Evolutionary conservation across 2,797 vertebrate genomes (phyloP).

Genomic region (Notamacropus eugenii): DNA sequence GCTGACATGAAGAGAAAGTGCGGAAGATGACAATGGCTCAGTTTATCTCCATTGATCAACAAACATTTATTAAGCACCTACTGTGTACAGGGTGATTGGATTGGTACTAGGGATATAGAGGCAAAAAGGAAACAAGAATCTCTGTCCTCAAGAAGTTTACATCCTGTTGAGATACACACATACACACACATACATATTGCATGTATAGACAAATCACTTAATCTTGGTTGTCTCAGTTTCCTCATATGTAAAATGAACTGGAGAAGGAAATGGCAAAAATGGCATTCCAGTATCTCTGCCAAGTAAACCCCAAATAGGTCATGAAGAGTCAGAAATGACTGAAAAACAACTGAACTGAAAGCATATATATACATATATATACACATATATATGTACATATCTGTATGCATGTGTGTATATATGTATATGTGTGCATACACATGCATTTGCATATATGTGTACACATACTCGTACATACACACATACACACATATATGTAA

Average conservation of each 20-base stretch:
- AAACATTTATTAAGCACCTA: background rate
- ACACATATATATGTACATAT: too few species aligned
- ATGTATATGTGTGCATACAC: too few species aligned
- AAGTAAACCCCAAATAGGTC: background rate
- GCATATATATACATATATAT: fast-evolving
- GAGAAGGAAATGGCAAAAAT: background rate
- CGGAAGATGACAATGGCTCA: too few species aligned
- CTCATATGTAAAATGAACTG: background rate
- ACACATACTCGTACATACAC: too few species aligned
- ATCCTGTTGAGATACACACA: background rate
- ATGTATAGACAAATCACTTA: background rate
- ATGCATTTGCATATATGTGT: background rate
- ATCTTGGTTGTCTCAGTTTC: background rate
- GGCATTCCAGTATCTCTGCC: background rate
- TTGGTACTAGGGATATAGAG: background rate
- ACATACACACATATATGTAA: background rate
- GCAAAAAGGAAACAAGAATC: background rate
- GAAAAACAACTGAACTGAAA: background rate
- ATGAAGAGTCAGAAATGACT: background rate
- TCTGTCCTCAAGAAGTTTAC: background rate
- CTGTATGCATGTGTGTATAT: too few species aligned
- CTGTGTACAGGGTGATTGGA: background rate
- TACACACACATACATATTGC: too few species aligned
- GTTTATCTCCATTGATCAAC: background rate
- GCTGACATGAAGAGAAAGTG: background rate